A percentile compares a stretch with the other conserved stretches of the same genome.
Conservation (phyloP, 92 coral and sea anemone genomes). For the Meandrina meandrites region DNA sequence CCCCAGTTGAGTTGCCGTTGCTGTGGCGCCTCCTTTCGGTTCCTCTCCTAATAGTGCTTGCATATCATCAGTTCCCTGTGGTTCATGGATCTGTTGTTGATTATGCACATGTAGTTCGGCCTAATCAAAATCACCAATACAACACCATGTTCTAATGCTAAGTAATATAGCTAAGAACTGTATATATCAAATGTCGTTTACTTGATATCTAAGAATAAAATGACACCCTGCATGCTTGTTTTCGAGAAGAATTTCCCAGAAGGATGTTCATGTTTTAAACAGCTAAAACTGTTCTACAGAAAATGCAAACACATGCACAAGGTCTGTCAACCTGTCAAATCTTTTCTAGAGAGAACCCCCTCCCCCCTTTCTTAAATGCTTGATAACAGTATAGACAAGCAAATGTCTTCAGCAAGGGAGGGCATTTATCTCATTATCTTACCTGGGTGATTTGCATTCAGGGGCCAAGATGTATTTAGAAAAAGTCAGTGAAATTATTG, state of each 20-base stretch:
- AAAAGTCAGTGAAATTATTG: not conserved
- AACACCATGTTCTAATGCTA: conserved; percentile 28
- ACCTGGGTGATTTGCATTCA: not conserved
- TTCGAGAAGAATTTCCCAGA: not conserved
- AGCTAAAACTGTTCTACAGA: not conserved
- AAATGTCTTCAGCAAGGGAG: not conserved
- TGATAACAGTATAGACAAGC: no score
- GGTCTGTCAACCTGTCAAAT: not conserved
- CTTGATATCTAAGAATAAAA: not conserved
- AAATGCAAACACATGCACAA: not conserved
- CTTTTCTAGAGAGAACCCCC: not conserved
- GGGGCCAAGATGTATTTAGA: not conserved
- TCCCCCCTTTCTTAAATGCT: no score
- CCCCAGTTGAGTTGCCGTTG: conserved; percentile 93
- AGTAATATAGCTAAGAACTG: not conserved
- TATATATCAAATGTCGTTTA: not conserved
- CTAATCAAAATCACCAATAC: conserved; percentile 66
- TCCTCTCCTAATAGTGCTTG: conserved; percentile 86
- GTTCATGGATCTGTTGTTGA: conserved; percentile 98
- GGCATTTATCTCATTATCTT: not conserved
- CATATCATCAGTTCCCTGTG: conserved; percentile 82
- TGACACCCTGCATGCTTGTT: not conserved
- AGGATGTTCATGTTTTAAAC: not conserved
- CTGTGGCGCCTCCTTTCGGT: conserved; percentile 58
- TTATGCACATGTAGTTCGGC: conserved; percentile 98